Percentiles rank a stretch among this genome's conserved stretches.
phyloP scores from a whole-genome alignment of 2,888 invertebrate species.

The Poecilobothrus nobilitatus region DNA sequence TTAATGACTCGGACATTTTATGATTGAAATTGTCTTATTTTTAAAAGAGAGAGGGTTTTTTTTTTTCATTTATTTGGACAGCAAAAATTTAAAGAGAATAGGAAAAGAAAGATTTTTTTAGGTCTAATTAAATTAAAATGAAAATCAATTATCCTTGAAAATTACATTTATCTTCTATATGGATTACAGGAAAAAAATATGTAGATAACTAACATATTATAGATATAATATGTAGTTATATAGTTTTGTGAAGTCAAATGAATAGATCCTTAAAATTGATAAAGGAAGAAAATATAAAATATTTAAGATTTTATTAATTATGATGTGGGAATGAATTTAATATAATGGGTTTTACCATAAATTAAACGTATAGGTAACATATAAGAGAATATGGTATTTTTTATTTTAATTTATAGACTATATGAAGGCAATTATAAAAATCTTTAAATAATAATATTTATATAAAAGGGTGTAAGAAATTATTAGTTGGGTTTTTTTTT shows the following conservation, averaged over 20 bases:
- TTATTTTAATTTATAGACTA: too few species aligned
- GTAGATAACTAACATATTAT: too few species aligned
- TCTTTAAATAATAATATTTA: too few species aligned
- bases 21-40: neutral
- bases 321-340: neutral
- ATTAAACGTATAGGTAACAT: neutral
- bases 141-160: conserved; percentile 3
- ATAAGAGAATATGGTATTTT: neutral
- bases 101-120: neutral
- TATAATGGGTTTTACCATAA: neutral
- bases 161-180: neutral
- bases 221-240: too few species aligned
- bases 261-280: too few species aligned
- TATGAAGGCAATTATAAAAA: neutral
- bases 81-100: neutral
- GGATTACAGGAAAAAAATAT: too few species aligned
- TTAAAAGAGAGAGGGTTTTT: too few species aligned
- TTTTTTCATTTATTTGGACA: neutral
- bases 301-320: neutral
- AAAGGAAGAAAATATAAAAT: neutral
- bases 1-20: conserved; percentile 1
- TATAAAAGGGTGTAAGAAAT: too few species aligned
- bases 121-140: conserved; percentile 1
- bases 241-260: too few species aligned
- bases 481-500: too few species aligned